Conservation (phyloP, 2,888 invertebrate species). For the Cheilosia vernalis region DNA sequence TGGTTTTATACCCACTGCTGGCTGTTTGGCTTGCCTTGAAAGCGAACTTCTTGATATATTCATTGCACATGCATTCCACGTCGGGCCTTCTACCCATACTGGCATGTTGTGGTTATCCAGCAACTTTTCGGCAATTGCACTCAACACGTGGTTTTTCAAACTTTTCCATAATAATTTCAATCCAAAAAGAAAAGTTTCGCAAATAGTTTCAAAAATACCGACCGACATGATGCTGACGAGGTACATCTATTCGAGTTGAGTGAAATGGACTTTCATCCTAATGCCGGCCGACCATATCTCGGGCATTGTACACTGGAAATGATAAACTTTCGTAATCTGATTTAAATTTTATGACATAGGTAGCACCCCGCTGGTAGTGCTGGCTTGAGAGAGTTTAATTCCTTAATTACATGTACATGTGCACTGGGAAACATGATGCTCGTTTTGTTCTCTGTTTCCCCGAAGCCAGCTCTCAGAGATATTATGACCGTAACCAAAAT, state of each 20-base stretch:
- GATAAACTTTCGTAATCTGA: conserved; percentile 30
- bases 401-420: background rate
- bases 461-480: background rate
- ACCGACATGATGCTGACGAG: conserved; percentile 6
- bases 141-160: conserved; percentile 44
- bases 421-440: background rate
- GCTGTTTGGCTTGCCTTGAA: no score
- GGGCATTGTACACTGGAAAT: background rate
- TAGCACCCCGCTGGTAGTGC: no score
- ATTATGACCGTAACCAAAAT: conserved; percentile 43
- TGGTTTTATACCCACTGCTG: background rate
- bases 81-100: background rate
- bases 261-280: conserved; percentile 1
- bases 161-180: conserved; percentile 29
- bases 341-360: conserved; percentile 6
- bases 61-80: background rate
- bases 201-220: conserved; percentile 38
- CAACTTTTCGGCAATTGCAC: conserved; percentile 33
- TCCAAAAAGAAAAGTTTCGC: conserved; percentile 23
- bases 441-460: background rate
- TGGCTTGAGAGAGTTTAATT: conserved; percentile 5
- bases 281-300: background rate
- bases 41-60: background rate
- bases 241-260: conserved; percentile 27
- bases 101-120: background rate